phyloP scores from a whole-genome alignment of 53 echinoderm and acorn worm genomes.

The Holothuria scabra region DNA sequence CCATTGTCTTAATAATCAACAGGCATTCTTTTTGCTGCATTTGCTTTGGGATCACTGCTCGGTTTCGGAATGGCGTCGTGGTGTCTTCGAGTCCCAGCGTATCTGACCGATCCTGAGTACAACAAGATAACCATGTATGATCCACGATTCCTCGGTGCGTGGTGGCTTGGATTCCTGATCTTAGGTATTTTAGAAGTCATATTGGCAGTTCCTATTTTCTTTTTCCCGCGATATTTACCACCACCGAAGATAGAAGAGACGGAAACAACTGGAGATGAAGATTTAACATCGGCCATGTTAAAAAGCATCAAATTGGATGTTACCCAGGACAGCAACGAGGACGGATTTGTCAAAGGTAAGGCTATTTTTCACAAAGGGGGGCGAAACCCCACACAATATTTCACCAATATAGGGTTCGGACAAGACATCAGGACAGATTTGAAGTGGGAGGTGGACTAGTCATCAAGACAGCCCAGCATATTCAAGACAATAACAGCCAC shows the following conservation, averaged over 20 bases:
- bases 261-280: background rate
- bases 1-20: background rate
- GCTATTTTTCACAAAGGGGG: too few species aligned
- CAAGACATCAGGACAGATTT: too few species aligned
- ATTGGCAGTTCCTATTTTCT: slow-evolving; percentile 25
- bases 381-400: too few species aligned
- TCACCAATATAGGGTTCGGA: too few species aligned
- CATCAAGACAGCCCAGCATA: too few species aligned
- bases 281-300: slow-evolving; percentile 6
- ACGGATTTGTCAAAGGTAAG: too few species aligned
- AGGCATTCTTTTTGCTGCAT: slow-evolving; percentile 13
- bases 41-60: background rate
- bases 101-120: slow-evolving; percentile 32
- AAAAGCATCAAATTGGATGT: slow-evolving; percentile 10
- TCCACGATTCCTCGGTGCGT: slow-evolving; percentile 36
- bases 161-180: slow-evolving; percentile 46
- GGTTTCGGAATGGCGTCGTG: slow-evolving; percentile 13
- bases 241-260: slow-evolving; percentile 16
- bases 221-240: slow-evolving; percentile 37
- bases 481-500: too few species aligned
- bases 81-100: slow-evolving; percentile 39
- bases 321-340: background rate
- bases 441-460: too few species aligned
- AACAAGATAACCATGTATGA: background rate
- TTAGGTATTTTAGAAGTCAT: slow-evolving; percentile 15